Conservation (phyloP, 2,888 invertebrate genomes). For the Sarcophaga carnaria region DNA sequence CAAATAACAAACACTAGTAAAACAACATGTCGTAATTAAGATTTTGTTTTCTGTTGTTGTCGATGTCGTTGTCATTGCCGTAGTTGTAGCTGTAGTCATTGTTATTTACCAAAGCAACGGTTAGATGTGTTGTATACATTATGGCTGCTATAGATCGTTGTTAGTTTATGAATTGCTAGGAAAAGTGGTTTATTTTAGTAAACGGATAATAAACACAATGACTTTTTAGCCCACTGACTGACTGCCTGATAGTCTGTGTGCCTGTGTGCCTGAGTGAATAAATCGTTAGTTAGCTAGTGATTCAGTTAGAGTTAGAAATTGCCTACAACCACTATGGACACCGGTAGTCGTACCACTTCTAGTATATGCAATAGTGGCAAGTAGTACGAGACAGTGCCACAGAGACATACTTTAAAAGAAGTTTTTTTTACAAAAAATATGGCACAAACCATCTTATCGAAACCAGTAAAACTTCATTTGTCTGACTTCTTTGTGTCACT, state of each 20-base stretch:
- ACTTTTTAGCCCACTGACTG: constrained; percentile 21
- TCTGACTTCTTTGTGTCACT: constrained; percentile 60
- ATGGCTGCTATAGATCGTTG: neutral
- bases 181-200: constrained; percentile 53
- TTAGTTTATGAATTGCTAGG: constrained; percentile 29
- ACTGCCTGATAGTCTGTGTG: neutral
- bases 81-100: constrained; percentile 21
- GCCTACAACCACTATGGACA: neutral
- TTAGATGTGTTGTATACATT: neutral
- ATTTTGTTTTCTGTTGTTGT: constrained; percentile 34
- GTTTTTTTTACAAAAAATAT: constrained; percentile 14
- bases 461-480: constrained; percentile 63
- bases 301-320: neutral
- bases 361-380: constrained; percentile 8
- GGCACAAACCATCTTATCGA: constrained; percentile 31
- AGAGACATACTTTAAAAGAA: constrained; percentile 11
- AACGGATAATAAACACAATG: constrained; percentile 26
- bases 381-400: constrained; percentile 33
- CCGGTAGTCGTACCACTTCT: neutral
- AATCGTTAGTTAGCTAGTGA: constrained; percentile 10
- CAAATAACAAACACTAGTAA: constrained; percentile 39
- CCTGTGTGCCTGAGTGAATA: constrained; percentile 12
- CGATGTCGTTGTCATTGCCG: neutral
- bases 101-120: neutral
- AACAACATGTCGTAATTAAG: constrained; percentile 61